A percentile compares a stretch with the other conserved stretches of the same genome.
These are phyloP conservation scores for Ciona savignyi DNA, from an alignment of 23 tunicate genomes.

Conservation along the genomic window DNA sequence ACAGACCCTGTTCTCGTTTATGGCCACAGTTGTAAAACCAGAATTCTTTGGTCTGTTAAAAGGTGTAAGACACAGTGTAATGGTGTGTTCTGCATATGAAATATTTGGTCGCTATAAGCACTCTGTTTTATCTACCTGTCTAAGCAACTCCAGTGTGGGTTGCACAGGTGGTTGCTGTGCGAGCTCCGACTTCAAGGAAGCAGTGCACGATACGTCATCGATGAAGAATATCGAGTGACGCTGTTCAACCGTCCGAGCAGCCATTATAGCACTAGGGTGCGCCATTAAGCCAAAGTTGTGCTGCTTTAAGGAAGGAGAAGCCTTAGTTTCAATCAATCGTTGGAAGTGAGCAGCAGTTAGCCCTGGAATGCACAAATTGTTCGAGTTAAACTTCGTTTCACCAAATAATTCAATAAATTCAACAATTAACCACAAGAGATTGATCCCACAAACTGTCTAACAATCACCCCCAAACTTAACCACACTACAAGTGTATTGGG, in stretches of 20 bases:
- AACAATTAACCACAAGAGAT: too few relatives aligned
- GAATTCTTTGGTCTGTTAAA: too few relatives aligned
- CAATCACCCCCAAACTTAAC: neutral
- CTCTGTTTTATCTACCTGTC: slow-evolving; percentile 55
- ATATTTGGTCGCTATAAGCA: too few relatives aligned
- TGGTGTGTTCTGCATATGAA: too few relatives aligned
- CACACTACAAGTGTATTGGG: too few relatives aligned
- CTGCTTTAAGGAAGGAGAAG: slow-evolving; percentile 50
- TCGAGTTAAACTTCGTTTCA: too few relatives aligned
- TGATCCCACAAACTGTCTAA: too few relatives aligned
- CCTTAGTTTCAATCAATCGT: slow-evolving; percentile 51
- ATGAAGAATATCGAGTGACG: slow-evolving; percentile 41
- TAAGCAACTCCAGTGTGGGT: slow-evolving; percentile 51
- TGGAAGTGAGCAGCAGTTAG: slow-evolving; percentile 61
- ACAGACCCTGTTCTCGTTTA: too few relatives aligned
- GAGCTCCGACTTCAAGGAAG: neutral
- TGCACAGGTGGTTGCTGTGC: slow-evolving; percentile 1
- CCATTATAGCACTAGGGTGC: slow-evolving; percentile 78
- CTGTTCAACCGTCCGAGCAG: slow-evolving; percentile 23
- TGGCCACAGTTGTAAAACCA: too few relatives aligned
- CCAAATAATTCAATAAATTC: too few relatives aligned
- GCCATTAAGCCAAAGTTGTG: slow-evolving; percentile 94
- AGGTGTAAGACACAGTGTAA: too few relatives aligned
- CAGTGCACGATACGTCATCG: slow-evolving; percentile 67
- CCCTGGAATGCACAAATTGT: too few relatives aligned